phyloP scores from a whole-genome alignment of 2,113 vertebrate species.

The Meles meles region DNA sequence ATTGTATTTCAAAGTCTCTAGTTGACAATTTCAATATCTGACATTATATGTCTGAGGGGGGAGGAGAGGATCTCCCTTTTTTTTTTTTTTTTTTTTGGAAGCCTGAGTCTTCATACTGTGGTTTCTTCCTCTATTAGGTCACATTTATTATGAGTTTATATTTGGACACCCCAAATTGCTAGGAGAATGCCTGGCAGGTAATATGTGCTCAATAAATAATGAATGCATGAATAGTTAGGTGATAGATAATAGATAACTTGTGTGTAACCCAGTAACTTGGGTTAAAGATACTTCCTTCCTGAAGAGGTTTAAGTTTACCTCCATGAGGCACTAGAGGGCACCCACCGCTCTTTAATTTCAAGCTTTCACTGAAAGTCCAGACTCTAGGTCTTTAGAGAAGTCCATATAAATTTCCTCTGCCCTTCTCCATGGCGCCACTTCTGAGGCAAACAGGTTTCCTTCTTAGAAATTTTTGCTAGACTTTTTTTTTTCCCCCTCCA shows the following conservation, averaged over 20 bases:
- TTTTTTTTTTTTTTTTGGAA: background rate
- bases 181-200: background rate
- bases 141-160: background rate
- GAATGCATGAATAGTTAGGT: background rate
- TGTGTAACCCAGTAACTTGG: background rate
- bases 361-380: fast-evolving
- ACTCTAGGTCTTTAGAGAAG: background rate
- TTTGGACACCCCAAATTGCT: background rate
- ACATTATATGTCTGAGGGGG: background rate
- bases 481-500: background rate
- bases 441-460: background rate
- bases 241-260: background rate
- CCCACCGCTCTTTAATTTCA: background rate
- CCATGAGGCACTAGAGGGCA: background rate
- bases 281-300: background rate
- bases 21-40: background rate
- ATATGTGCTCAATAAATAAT: background rate
- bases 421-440: background rate
- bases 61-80: background rate
- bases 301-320: background rate
- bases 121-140: background rate
- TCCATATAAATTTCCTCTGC: background rate
- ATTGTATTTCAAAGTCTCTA: background rate
- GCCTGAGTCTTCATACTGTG: background rate
- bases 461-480: background rate